Conservation (phyloP, 2,797 vertebrate species). For the Mycteria americana region DNA sequence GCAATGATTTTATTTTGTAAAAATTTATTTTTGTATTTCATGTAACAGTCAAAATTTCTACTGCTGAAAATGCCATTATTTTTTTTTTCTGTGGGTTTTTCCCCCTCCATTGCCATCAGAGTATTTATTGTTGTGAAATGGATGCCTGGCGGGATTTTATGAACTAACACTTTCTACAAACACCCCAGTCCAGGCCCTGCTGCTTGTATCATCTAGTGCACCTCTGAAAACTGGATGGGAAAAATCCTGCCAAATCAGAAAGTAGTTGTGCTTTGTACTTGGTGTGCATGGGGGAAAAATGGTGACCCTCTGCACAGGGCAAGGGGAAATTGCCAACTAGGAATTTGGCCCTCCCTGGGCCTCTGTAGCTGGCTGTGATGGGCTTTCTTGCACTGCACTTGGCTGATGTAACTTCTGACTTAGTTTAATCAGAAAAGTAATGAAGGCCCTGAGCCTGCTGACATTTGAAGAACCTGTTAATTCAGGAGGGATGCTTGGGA, state of each 20-base stretch:
- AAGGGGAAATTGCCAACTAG: background rate
- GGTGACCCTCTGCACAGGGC: background rate
- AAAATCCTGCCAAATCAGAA: background rate
- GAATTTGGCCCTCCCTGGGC: background rate
- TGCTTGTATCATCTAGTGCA: background rate
- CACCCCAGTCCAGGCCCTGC: background rate
- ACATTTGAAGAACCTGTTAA: background rate
- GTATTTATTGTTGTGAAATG: constrained; percentile 32
- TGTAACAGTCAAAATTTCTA: constrained; percentile 33
- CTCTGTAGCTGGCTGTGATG: background rate
- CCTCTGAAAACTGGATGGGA: background rate
- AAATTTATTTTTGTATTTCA: constrained; percentile 73
- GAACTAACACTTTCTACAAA: background rate
- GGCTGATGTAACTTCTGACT: background rate
- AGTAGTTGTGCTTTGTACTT: background rate
- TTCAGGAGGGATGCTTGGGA: background rate
- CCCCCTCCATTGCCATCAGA: background rate
- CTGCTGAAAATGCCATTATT: background rate
- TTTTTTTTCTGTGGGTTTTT: background rate
- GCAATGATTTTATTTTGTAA: constrained; percentile 60
- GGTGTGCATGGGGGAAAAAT: background rate
- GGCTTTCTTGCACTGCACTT: background rate
- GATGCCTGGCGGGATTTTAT: background rate
- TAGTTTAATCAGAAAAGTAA: background rate
- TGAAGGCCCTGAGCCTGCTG: background rate